Base-by-base conservation (phyloP, 2,888 invertebrate genomes). In the Cryptops parisi region DNA sequence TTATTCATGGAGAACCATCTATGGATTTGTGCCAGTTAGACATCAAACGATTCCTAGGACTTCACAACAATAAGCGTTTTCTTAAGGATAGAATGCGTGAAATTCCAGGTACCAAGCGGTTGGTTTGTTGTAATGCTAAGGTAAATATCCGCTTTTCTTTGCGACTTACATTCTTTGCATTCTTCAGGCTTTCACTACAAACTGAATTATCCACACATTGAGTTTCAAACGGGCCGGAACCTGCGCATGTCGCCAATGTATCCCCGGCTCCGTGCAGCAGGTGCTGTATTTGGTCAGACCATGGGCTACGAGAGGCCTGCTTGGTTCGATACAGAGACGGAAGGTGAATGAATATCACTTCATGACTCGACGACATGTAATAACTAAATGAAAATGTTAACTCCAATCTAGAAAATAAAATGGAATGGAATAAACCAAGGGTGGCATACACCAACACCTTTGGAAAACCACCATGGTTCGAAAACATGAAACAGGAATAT, bases 281-380 rank as follows among this genome's bases (percentile, higher is more conserved):
- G 94, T 0, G 97, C 91, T 0, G 84, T 91, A 4, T 97, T 97
- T 67, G 90, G 91, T 0, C 94, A 96, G 68, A 87, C 89, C 25
- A 96, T 96, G 91, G 96, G 96, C 0, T 97, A 96, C 67, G 97
- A 97, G 68, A 74, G 96, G 57, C 93, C 96, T 0, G 79, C 85
- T 33, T 96, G 87, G 80, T 97, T 94, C 66, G 82, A 87, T 62
- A 70, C 71, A 39, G 58, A 54, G 15, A 47, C 53, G 27, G 47
- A 44, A 44, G 59, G 60, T 60, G 53, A 45, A 49, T 19, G 17
- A 12, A 27, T 26, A n/a, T n/a, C n/a, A n/a, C n/a, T n/a, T n/a
- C n/a, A n/a, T n/a, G n/a, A n/a, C n/a, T n/a, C n/a, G n/a, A n/a
- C n/a, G n/a, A n/a, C n/a, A n/a, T n/a, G n/a, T n/a, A n/a, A n/a